Evolutionary conservation across 2,113 vertebrate genomes (phyloP), one percentile per base, ranked within the genome.

Genomic region (Rousettus leschenaultii): DNA sequence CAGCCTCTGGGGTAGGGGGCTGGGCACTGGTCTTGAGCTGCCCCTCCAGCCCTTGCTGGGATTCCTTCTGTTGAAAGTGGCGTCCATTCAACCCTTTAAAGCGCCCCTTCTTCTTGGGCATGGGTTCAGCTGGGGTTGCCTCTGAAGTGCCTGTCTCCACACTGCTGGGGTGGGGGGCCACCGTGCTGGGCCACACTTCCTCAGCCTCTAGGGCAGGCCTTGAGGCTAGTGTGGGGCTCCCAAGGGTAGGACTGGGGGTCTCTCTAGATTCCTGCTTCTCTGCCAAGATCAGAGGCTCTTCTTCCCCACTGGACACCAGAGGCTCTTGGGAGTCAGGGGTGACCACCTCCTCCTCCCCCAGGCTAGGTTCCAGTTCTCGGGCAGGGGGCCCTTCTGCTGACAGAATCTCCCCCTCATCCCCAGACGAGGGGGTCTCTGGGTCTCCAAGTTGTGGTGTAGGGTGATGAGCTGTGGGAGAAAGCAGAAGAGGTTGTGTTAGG

Each of bases 41-140:
- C 2, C 5, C 10, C 0, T 26, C 7, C 24, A 0, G 55, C 3
- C 28, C 38, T 2, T 12, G 84, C 26, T 70, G 86, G 0, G 71
- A 48, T 30, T 0, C 80, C 77, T 97, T 98, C 9, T 97, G 95
- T 65, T 98, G 98, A 96, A 99, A 98, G 95, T 98, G 91, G 38
- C 98, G 98, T 30, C 98, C 98, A 0, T 99, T 99, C 75, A 99
- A 59, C 0, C 98, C 98, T 0, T 97, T 40, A 6, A 96, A 97
- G 93, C 97, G 61, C 9, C 96, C 97, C 45, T 45, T 85, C 73
- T 38, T 86, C 0, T 87, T 94, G 3, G 70, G 0, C 0, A 0
- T 16, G 53, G 97, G 43, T 80, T 73, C 35, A 1, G 77, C 35
- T 11, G 92, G 90, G 71, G 95, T 22, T 0, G 11, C 35, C 13